phyloP scores from a whole-genome alignment of 2,797 vertebrate genomes.

The Lepilemur septentrionalis region DNA sequence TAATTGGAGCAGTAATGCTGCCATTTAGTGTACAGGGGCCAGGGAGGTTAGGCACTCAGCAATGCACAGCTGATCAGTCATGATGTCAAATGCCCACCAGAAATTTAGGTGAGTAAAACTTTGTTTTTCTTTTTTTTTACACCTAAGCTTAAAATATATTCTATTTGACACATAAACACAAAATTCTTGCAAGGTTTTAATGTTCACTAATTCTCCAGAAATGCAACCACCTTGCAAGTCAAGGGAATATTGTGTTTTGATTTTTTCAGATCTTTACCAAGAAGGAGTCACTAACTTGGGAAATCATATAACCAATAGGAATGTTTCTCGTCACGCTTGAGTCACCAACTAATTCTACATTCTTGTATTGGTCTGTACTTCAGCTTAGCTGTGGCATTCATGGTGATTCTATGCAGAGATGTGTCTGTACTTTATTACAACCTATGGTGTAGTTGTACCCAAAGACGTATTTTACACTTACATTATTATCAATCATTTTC shows the following conservation, averaged over 20 bases:
- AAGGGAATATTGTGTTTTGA: background rate
- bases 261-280: background rate
- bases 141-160: background rate
- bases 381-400: background rate
- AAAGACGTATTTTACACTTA: background rate
- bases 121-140: background rate
- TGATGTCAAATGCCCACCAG: background rate
- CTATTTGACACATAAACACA: background rate
- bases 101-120: background rate
- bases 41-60: background rate
- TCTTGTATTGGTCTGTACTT: rapidly evolving
- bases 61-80: rapidly evolving
- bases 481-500: background rate
- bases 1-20: background rate
- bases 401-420: background rate
- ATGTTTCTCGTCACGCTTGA: background rate
- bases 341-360: background rate
- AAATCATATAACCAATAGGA: background rate
- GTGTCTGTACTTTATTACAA: background rate
- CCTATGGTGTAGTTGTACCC: background rate
- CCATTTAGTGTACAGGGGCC: background rate
- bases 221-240: background rate
- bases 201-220: background rate
- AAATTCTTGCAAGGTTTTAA: background rate
- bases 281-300: background rate